Evolutionary conservation across 2,888 invertebrate genomes (phyloP).

Genomic region (Agrotis segetum): DNA sequence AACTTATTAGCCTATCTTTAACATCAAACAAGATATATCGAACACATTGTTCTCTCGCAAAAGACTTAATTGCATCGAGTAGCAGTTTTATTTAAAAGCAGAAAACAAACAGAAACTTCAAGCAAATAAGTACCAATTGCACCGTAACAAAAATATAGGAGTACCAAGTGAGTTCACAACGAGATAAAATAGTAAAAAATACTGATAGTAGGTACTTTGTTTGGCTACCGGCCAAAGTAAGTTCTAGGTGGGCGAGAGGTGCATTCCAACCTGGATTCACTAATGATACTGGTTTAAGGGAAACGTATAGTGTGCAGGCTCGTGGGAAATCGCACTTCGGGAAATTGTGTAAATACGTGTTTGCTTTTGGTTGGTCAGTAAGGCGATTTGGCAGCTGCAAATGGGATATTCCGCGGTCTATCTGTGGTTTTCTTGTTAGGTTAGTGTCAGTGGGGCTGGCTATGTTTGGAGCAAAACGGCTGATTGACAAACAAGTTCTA

Average conservation of each 20-base stretch:
- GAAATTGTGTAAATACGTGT: neutral
- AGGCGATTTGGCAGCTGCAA: neutral
- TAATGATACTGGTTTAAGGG: slow-evolving; percentile 57
- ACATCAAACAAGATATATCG: neutral
- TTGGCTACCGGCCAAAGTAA: slow-evolving; percentile 64
- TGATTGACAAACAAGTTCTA: too few species aligned
- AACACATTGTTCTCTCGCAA: neutral
- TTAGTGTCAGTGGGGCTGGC: too few species aligned
- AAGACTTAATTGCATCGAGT: neutral
- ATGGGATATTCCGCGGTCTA: too few species aligned
- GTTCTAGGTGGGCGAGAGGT: slow-evolving; percentile 61
- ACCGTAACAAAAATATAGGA: slow-evolving; percentile 29
- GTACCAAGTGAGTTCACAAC: slow-evolving; percentile 32
- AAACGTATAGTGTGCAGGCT: slow-evolving; percentile 20
- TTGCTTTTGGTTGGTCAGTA: slow-evolving; percentile 8
- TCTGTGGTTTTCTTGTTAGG: too few species aligned
- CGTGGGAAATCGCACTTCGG: neutral
- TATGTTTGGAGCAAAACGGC: too few species aligned
- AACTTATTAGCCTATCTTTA: neutral
- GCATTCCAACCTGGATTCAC: slow-evolving; percentile 64
- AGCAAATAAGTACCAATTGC: slow-evolving; percentile 1
- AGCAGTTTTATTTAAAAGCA: neutral
- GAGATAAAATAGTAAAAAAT: slow-evolving; percentile 54
- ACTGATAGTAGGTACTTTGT: slow-evolving; percentile 58
- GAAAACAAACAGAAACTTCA: neutral